These are phyloP conservation scores for Centropus unirufus DNA, from an alignment of 2,113 vertebrate species.

Conservation along the genomic window DNA sequence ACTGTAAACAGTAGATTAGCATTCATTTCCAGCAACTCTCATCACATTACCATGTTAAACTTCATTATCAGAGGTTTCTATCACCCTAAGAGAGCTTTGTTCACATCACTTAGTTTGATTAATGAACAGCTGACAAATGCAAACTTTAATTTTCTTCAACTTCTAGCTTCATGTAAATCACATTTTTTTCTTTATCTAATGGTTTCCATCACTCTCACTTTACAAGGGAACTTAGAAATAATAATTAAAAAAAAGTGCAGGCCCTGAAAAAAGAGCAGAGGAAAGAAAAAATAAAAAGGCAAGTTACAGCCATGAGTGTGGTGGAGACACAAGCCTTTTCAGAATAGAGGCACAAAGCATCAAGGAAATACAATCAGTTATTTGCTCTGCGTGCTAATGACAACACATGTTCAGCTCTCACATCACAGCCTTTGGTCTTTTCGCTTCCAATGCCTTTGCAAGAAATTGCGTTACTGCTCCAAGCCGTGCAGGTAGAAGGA, in stretches of 20 bases:
- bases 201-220: background rate
- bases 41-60: background rate
- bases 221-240: background rate
- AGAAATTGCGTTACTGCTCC: background rate
- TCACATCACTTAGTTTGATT: background rate
- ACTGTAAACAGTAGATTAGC: background rate
- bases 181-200: background rate
- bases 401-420: background rate
- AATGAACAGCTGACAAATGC: background rate
- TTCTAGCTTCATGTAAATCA: background rate
- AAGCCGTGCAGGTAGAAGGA: conserved; percentile 68
- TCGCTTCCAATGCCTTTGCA: background rate
- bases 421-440: background rate
- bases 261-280: background rate
- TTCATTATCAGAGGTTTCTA: background rate
- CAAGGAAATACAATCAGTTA: background rate
- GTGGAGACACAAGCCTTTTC: background rate
- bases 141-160: background rate
- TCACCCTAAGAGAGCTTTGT: background rate
- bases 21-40: background rate
- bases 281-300: background rate
- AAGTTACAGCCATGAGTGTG: background rate
- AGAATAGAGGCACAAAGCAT: background rate
- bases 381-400: conserved; percentile 40
- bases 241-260: background rate